These are phyloP conservation scores for Elysia chlorotica DNA, from an alignment of 1,140 invertebrate genomes.

Conservation along the genomic window DNA sequence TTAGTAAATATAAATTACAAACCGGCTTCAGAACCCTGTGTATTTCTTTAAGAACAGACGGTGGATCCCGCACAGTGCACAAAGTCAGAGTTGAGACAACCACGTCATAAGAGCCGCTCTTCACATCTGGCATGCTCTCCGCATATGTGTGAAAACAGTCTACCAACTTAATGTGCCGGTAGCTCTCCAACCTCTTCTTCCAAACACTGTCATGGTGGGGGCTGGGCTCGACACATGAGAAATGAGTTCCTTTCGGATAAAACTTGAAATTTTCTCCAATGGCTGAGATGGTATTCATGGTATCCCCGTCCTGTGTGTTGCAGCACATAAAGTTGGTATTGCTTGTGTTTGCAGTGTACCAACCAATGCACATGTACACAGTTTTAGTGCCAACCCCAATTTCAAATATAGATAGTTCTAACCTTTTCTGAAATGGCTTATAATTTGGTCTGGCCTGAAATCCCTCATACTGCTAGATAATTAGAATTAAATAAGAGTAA, in stretches of 20 bases:
- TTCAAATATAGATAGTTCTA: no score
- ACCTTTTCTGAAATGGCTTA: no score
- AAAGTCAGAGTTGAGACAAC: constrained; percentile 14
- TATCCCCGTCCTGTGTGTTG: no score
- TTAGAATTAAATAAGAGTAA: no score
- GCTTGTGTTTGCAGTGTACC: no score
- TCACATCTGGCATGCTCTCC: constrained; percentile 4
- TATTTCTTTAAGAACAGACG: constrained; percentile 3
- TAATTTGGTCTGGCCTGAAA: no score
- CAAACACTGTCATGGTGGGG: background rate
- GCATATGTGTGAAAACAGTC: constrained; percentile 3
- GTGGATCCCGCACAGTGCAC: constrained; percentile 8
- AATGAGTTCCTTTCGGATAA: background rate
- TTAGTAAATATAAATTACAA: background rate
- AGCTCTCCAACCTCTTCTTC: background rate
- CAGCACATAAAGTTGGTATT: no score
- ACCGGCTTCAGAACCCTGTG: constrained; percentile 9
- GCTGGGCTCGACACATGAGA: constrained; percentile 1
- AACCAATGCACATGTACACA: no score
- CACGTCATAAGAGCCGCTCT: background rate
- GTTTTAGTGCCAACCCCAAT: no score
- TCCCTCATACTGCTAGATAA: no score
- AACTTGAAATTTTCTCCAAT: constrained; percentile 10
- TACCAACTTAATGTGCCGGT: background rate
- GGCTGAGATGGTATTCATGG: no score